These are phyloP conservation scores for Tipula helvola DNA, from an alignment of 2,888 invertebrate species.

Conservation along the genomic window DNA sequence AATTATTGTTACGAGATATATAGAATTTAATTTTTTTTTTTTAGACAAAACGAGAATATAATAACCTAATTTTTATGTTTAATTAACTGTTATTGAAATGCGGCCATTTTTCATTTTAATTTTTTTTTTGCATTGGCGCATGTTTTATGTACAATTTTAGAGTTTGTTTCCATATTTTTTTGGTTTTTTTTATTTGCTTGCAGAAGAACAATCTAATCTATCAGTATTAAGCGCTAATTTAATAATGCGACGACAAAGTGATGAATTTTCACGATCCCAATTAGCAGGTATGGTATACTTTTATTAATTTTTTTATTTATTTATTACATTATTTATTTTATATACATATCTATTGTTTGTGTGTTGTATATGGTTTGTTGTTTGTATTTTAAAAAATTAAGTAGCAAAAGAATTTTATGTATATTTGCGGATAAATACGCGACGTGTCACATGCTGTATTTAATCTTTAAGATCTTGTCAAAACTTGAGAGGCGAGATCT, in stretches of 20 bases:
- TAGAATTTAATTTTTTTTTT: neutral
- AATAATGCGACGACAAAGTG: conserved; percentile 18
- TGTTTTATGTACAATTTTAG: neutral
- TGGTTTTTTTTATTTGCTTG: neutral
- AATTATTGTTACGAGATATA: neutral
- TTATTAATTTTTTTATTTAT: conserved; percentile 4
- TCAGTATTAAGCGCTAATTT: neutral
- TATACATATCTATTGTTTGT: neutral
- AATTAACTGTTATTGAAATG: neutral
- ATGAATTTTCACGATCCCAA: conserved; percentile 17
- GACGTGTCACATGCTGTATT: neutral
- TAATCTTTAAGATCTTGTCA: neutral
- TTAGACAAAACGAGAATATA: neutral
- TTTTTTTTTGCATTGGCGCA: neutral
- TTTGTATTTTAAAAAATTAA: neutral
- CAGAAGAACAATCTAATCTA: neutral
- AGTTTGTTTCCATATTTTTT: neutral
- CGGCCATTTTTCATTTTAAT: neutral
- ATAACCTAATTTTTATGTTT: neutral
- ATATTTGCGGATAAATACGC: neutral
- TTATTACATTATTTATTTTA: neutral
- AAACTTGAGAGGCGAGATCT: neutral
- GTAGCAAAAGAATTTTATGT: neutral
- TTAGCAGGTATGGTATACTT: conserved; percentile 17
- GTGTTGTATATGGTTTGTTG: neutral